Evolutionary conservation across 2,797 vertebrate species (phyloP).

Genomic region (Sebastes miniatus): DNA sequence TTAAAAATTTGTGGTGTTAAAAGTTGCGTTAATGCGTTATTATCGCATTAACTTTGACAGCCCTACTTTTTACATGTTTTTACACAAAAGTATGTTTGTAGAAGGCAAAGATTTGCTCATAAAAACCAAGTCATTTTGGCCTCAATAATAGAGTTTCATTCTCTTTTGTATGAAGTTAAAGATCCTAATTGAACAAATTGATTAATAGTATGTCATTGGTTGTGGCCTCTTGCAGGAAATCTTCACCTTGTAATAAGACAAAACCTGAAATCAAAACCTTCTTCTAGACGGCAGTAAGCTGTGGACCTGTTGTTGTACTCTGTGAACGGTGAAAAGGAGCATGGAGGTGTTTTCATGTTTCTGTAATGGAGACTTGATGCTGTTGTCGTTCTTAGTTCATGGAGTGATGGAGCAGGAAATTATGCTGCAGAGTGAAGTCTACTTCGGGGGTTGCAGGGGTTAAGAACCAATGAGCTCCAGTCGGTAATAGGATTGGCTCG

Average conservation of each 20-base stretch:
- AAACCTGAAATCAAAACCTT: neutral
- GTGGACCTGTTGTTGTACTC: neutral
- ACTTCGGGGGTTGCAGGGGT: slow-evolving; percentile 15
- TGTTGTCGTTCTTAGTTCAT: slow-evolving; percentile 18
- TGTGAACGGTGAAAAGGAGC: neutral
- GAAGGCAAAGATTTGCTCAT: neutral
- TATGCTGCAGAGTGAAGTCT: slow-evolving; percentile 15
- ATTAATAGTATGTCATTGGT: neutral
- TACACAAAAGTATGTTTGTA: neutral
- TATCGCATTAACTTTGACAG: no score
- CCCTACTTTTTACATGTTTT: no score
- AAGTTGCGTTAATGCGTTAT: no score
- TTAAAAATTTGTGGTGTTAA: rapidly evolving
- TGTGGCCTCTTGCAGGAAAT: neutral
- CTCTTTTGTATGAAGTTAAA: neutral
- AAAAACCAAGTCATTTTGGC: neutral
- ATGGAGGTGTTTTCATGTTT: neutral
- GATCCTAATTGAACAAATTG: neutral
- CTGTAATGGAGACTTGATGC: slow-evolving; percentile 6
- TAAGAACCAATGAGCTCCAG: slow-evolving; percentile 47
- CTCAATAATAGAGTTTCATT: neutral
- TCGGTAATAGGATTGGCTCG: slow-evolving; percentile 38
- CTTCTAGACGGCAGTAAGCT: neutral
- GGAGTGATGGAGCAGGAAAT: slow-evolving; percentile 46
- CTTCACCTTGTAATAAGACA: neutral